Evolutionary conservation across 53 echinoderm and acorn worm genomes (phyloP).

Genomic region (Holothuria scabra): DNA sequence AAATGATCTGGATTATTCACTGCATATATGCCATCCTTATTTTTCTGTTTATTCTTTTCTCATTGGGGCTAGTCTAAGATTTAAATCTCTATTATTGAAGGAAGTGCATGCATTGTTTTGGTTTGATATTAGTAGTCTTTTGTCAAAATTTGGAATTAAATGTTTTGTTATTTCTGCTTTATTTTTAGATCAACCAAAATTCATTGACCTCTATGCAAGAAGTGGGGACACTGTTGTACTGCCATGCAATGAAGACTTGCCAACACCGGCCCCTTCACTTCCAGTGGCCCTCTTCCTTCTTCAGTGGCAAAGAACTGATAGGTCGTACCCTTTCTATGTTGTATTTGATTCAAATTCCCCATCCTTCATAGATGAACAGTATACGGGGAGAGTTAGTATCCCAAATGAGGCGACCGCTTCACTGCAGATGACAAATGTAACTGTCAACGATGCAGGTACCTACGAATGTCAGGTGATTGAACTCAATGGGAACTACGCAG

Average conservation of each 20-base stretch:
- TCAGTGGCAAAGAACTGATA: slow-evolving; percentile 74
- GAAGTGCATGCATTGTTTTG: no score
- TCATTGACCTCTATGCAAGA: slow-evolving; percentile 52
- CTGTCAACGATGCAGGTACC: slow-evolving; percentile 70
- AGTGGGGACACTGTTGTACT: slow-evolving; percentile 71
- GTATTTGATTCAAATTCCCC: slow-evolving; percentile 60
- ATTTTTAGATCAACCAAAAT: no score
- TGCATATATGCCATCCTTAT: no score
- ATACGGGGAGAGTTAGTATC: slow-evolving; percentile 58
- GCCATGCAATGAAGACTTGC: slow-evolving; percentile 71
- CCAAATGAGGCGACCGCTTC: slow-evolving; percentile 39
- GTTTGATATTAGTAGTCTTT: no score
- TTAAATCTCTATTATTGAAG: no score
- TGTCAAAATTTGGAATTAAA: no score
- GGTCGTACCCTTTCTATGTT: slow-evolving; percentile 69
- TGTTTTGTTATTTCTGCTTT: no score
- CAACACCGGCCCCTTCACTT: slow-evolving; percentile 64
- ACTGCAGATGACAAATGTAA: slow-evolving; percentile 61
- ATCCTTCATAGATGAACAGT: slow-evolving; percentile 63
- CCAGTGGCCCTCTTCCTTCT: slow-evolving; percentile 73
- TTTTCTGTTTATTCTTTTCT: no score
- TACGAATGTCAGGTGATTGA: slow-evolving; percentile 83
- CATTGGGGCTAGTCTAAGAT: no score
- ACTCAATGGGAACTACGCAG: slow-evolving; percentile 55
- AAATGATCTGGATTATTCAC: no score